Conservation (phyloP, 2,797 vertebrate genomes). For the Pipistrellus nathusii region DNA sequence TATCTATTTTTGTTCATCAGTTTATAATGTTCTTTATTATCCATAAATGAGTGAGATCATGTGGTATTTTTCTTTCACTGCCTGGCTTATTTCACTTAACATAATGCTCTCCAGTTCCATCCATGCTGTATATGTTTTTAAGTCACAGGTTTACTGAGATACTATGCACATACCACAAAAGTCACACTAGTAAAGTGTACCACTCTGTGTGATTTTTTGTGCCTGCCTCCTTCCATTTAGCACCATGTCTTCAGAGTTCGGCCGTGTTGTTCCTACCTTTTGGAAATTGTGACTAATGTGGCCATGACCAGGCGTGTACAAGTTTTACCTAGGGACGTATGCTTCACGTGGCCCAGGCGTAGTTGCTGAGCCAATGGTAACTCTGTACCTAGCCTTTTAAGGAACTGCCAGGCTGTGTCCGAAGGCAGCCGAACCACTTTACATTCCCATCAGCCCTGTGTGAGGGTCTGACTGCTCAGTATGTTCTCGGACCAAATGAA, state of each 20-base stretch:
- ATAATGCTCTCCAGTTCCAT: too few relatives aligned
- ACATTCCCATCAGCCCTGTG: background rate
- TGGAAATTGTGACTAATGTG: background rate
- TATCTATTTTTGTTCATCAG: too few relatives aligned
- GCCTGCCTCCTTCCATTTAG: background rate
- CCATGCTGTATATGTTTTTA: background rate
- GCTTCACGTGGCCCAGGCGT: background rate
- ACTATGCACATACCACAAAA: background rate
- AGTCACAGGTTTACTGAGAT: background rate
- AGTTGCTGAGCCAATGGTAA: background rate
- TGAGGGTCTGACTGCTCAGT: background rate
- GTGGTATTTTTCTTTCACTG: too few relatives aligned
- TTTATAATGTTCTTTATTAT: too few relatives aligned
- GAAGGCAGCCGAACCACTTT: slow-evolving; percentile 1
- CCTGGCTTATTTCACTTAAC: too few relatives aligned
- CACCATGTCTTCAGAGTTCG: background rate
- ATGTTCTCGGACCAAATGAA: slow-evolving; percentile 51
- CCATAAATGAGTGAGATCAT: too few relatives aligned
- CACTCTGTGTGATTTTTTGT: background rate
- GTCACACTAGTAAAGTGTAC: background rate
- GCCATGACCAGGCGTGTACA: background rate
- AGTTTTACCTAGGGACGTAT: background rate
- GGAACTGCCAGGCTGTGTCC: background rate
- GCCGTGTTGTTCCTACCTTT: background rate
- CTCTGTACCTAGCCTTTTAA: background rate